phyloP scores from a whole-genome alignment of 2,113 vertebrate species.

The Verasper variegatus region DNA sequence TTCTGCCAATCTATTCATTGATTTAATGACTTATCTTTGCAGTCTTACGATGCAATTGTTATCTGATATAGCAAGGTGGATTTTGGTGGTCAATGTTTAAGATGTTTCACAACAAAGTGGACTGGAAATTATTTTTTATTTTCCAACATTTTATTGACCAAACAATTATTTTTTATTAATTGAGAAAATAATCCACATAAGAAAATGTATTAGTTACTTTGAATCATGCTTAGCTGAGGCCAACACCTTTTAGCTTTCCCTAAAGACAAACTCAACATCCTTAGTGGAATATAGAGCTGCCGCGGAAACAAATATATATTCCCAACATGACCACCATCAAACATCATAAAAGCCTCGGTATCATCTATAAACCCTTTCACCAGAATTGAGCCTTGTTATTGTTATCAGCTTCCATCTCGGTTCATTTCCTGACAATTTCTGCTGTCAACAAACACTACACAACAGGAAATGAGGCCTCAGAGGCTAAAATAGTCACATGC shows the following conservation, averaged over 20 bases:
- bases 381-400: background rate
- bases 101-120: no score
- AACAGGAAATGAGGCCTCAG: conserved; percentile 11
- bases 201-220: no score
- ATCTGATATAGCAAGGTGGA: no score
- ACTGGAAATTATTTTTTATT: no score
- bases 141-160: background rate
- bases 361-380: background rate
- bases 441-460: conserved; percentile 1
- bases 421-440: conserved; percentile 10
- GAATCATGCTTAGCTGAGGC: no score
- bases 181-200: background rate
- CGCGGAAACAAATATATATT: background rate
- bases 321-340: no score
- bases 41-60: no score
- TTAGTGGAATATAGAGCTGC: background rate
- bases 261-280: background rate
- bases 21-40: no score
- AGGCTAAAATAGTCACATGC: background rate
- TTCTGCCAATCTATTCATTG: no score
- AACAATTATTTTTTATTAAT: background rate
- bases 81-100: no score
- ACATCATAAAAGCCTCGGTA: background rate
- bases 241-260: no score
- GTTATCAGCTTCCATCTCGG: background rate